Evolutionary conservation across 2,888 invertebrate genomes (phyloP).

Genomic region (Parochlus steinenii): DNA sequence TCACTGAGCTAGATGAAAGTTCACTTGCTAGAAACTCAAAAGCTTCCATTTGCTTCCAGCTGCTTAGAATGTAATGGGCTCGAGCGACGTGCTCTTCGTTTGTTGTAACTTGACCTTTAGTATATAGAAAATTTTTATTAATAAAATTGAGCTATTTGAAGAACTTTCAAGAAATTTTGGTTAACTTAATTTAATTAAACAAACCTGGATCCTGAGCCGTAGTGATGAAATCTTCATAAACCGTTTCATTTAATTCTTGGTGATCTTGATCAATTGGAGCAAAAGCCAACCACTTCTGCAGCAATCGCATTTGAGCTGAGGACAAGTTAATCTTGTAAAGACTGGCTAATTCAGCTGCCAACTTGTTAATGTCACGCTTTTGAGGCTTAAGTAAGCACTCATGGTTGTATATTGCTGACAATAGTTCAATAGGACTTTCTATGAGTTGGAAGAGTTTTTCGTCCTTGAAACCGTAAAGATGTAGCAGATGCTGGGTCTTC

Average conservation of each 20-base stretch:
- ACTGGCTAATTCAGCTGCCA: slow-evolving; percentile 24
- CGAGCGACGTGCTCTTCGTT: slow-evolving; percentile 16
- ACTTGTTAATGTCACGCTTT: slow-evolving; percentile 26
- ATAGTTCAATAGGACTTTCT: slow-evolving; percentile 25
- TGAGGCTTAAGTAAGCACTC: slow-evolving; percentile 23
- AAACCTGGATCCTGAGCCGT: slow-evolving; percentile 1
- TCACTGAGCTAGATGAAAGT: slow-evolving; percentile 13
- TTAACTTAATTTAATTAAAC: slow-evolving; percentile 20
- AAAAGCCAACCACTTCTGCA: slow-evolving; percentile 28
- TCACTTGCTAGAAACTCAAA: slow-evolving; percentile 25
- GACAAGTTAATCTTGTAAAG: slow-evolving; percentile 23
- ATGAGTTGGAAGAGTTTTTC: slow-evolving; percentile 25
- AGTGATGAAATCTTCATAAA: slow-evolving; percentile 24
- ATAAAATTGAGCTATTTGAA: not conserved
- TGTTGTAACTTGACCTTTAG: not conserved
- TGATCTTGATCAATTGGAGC: slow-evolving; percentile 16
- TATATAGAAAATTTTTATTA: not conserved
- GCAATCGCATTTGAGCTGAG: slow-evolving; percentile 23
- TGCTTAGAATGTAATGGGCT: slow-evolving; percentile 27
- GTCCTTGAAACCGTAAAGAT: slow-evolving; percentile 25
- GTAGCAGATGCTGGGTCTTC: slow-evolving; percentile 27
- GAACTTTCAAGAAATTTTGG: not conserved
- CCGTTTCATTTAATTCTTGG: slow-evolving; percentile 26
- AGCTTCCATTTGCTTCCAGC: slow-evolving; percentile 26
- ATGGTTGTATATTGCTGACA: slow-evolving; percentile 25